phyloP scores from a whole-genome alignment of 1,140 invertebrate genomes.

The Spodoptera litura region DNA sequence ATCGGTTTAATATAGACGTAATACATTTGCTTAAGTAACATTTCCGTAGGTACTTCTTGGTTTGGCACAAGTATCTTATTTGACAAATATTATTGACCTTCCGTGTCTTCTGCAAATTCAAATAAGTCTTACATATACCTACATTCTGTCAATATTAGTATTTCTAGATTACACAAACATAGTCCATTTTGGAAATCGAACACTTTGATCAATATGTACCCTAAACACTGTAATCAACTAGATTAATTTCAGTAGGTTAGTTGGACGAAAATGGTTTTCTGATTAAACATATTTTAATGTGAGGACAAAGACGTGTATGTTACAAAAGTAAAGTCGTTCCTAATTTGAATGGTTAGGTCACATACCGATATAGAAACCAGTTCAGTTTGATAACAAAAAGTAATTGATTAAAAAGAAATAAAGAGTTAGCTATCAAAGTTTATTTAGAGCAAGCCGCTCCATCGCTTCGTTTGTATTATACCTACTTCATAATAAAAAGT shows the following conservation, averaged over 20 bases:
- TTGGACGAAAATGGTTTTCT: no score
- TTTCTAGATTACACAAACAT: no score
- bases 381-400: slow-evolving; percentile 18
- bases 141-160: no score
- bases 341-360: slow-evolving; percentile 5
- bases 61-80: no score
- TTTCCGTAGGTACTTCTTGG: neutral
- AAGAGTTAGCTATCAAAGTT: slow-evolving; percentile 9
- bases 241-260: no score
- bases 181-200: no score
- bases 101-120: neutral
- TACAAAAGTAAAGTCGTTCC: neutral
- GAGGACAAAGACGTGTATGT: neutral
- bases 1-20: slow-evolving; percentile 17
- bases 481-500: slow-evolving; percentile 17
- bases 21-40: neutral
- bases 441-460: slow-evolving; percentile 3
- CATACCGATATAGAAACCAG: slow-evolving; percentile 10
- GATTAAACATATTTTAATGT: no score
- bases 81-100: no score
- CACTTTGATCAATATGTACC: no score
- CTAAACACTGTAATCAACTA: no score
- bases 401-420: slow-evolving; percentile 7
- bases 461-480: neutral
- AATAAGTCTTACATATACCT: neutral